Evolutionary conservation across 2,888 invertebrate genomes (phyloP), one percentile per base, ranked within the genome.

Genomic region (Panopea generosa): DNA sequence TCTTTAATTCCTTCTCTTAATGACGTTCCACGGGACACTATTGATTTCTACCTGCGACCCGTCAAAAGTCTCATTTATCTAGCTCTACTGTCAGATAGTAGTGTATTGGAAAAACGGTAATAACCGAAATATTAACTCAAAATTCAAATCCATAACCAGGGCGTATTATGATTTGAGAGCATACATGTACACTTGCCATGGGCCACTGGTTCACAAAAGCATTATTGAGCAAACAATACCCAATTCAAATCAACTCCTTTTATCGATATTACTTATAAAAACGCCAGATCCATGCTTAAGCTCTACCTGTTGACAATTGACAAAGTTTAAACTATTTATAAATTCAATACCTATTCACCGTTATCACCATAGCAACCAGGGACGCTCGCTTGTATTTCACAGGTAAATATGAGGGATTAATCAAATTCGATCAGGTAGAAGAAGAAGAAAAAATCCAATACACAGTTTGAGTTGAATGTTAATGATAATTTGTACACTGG

Each of bases 301-400:
- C 40, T 16, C 40, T 40, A 72, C 61, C 63, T 38, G 68, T 60
- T 63, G 40, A 60, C 61, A 67, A 52, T 61, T 53, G 59, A 61
- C 56, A 75, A 72, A 69, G 49, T 76, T 76, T 71, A 62, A 76
- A 76, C 71, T 76, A 76, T 76, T 76, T 71, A 71, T 76, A 76
- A 53, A 60, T 50, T 49, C 18, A n/a, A 52, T 38, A 62, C 33
- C 47, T 47, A 49, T 71, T 57, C 63, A 33, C 68, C 69, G 60
- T 55, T 71, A 69, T 78, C 60, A 47, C 63, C 71, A 75, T 80
- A 61, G 69, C 65, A 72, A 80, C 79, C 24, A 40, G 69, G 56
- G 75, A 80, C 75, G 75, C 79, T 80, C 67, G 56, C 61, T 61
- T 65, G 65, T 62, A 43, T 55, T 62, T 57, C 60, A 45, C 70